Percentiles rank a stretch among this genome's conserved stretches.
Evolutionary conservation across 2,888 invertebrate genomes (phyloP).

Genomic region (Platycheirus rosarum): DNA sequence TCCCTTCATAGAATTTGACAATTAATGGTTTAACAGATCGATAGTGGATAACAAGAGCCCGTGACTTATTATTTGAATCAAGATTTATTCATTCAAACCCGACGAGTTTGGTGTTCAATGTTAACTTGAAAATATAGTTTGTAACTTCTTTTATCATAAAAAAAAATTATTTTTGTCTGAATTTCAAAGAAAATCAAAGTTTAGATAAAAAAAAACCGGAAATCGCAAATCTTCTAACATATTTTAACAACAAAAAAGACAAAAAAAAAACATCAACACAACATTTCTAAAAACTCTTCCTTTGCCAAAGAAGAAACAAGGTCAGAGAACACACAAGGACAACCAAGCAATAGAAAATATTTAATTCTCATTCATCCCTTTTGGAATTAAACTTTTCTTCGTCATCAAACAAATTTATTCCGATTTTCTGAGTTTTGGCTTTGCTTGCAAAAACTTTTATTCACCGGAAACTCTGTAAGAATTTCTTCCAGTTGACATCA

Average conservation of each 20-base stretch:
- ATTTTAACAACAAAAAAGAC: too few species aligned
- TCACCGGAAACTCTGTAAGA: slow-evolving; percentile 8
- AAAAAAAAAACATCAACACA: too few species aligned
- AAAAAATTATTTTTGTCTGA: too few species aligned
- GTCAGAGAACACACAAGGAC: neutral
- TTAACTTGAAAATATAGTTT: too few species aligned
- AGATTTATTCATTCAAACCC: too few species aligned
- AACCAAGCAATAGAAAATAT: neutral
- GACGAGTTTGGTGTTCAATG: too few species aligned
- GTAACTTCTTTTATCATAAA: too few species aligned
- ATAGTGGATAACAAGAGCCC: too few species aligned
- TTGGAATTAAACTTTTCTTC: neutral
- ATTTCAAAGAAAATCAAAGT: too few species aligned
- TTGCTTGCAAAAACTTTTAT: slow-evolving; percentile 19
- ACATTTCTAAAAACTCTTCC: neutral
- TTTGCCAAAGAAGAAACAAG: neutral
- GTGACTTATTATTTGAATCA: too few species aligned
- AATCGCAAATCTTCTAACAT: neutral
- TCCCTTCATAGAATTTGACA: too few species aligned
- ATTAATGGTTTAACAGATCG: too few species aligned
- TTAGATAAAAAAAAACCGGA: neutral
- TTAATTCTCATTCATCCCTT: neutral
- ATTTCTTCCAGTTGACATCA: slow-evolving; percentile 18
- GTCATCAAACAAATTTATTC: slow-evolving; percentile 11
- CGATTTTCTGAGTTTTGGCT: slow-evolving; percentile 3